Conservation (phyloP, 2,797 vertebrate species). For the Heterohyrax brucei region DNA sequence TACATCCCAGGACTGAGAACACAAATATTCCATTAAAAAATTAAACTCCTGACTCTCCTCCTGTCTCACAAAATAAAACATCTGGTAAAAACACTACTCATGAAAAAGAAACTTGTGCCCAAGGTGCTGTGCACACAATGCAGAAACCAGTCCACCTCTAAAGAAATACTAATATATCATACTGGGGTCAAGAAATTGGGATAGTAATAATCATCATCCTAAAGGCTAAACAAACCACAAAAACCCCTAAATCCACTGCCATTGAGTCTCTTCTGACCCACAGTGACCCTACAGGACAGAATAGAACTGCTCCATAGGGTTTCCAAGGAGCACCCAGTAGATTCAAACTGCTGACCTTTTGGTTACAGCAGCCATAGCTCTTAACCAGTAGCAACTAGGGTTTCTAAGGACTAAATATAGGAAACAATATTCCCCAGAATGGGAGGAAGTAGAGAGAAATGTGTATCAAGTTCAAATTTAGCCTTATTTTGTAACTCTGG, state of each 20-base stretch:
- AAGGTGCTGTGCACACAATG: not conserved
- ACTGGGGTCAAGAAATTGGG: not conserved
- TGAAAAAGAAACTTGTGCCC: conserved; percentile 12
- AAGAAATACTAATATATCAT: conserved; percentile 1
- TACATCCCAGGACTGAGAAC: not conserved
- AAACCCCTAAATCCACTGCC: no score
- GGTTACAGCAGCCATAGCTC: no score
- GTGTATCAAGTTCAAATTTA: conserved; percentile 28
- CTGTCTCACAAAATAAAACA: conserved; percentile 6
- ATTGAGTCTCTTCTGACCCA: no score
- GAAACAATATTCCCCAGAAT: conserved; percentile 50
- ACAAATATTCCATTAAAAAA: not conserved
- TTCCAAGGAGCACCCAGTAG: no score
- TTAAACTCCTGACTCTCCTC: not conserved
- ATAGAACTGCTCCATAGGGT: no score
- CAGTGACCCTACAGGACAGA: no score
- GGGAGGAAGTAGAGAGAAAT: not conserved
- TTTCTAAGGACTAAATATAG: not conserved
- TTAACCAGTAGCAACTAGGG: no score
- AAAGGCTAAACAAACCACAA: not conserved
- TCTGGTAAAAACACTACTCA: not conserved
- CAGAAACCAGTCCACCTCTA: not conserved
- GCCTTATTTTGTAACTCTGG: conserved; percentile 39
- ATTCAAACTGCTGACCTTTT: no score
- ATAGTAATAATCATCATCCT: conserved; percentile 23